phyloP scores from a whole-genome alignment of 2,888 invertebrate genomes.

The Euplagia quadripunctaria region DNA sequence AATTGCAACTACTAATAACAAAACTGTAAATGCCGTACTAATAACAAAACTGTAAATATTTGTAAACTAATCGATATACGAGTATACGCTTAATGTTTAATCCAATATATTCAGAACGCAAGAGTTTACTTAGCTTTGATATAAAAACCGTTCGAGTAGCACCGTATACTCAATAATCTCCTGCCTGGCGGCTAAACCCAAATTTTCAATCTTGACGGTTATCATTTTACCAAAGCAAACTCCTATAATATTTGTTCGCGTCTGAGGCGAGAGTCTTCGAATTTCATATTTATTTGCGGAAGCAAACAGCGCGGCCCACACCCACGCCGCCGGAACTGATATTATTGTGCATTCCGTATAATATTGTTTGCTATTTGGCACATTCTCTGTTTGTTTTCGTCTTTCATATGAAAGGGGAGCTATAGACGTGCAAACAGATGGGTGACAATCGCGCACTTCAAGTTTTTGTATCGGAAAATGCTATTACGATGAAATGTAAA shows the following conservation, averaged over 20 bases:
- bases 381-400: slow-evolving; percentile 87
- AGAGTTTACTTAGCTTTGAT: slow-evolving; percentile 35
- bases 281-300: slow-evolving; percentile 87
- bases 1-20: too few relatives aligned
- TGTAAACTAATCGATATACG: neutral
- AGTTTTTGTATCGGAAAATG: slow-evolving; percentile 77
- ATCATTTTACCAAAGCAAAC: slow-evolving; percentile 87
- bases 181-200: slow-evolving; percentile 78
- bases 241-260: slow-evolving; percentile 85
- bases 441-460: slow-evolving; percentile 78
- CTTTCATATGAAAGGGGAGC: slow-evolving; percentile 87
- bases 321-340: slow-evolving; percentile 84
- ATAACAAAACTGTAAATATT: neutral
- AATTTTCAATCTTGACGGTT: slow-evolving; percentile 85
- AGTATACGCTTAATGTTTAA: neutral
- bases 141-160: slow-evolving; percentile 54
- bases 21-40: neutral
- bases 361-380: slow-evolving; percentile 88
- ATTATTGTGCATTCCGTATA: slow-evolving; percentile 88
- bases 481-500: slow-evolving; percentile 76
- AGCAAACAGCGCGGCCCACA: slow-evolving; percentile 77
- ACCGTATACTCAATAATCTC: slow-evolving; percentile 66
- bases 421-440: slow-evolving; percentile 82
- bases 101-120: slow-evolving; percentile 8
- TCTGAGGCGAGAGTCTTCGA: slow-evolving; percentile 81